Base-by-base conservation (phyloP, 2,888 invertebrate species). In the Oscheius sp. region DNA sequence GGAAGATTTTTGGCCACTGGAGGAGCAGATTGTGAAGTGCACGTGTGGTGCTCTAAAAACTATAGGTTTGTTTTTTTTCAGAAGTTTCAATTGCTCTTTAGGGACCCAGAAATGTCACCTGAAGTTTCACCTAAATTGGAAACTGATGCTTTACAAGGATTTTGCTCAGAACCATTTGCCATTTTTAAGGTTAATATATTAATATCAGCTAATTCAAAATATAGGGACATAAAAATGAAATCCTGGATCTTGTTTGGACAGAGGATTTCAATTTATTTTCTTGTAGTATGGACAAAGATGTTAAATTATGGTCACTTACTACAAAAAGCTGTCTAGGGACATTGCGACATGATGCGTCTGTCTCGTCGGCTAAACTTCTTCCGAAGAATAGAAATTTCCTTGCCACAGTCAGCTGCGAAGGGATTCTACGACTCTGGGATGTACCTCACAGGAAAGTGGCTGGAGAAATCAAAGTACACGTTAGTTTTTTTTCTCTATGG, bases 271-370 rank as follows among this genome's bases (percentile, higher is more conserved):
- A 88, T 72, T 75, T 88, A 29, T 75, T 87, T 29, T 85, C 87
- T 9, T 86, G 82, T 49, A 83, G 87, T 43, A 86, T 87, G 85
- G 87, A 89, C 70, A 88, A 97, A 89, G 99, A 97, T 0, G 98
- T 98, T 1, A 91, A 95, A 64, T 90, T 99, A 75, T 99, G 99
- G 98, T 98, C 99, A 89, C 94, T 98, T 77, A 96, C 96, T 1
- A 61, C 97, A 45, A 93, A 94, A 86, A 98, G 98, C 89, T 99
- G 99, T 88, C 92, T 99, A 0, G 99, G 98, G 89, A 96, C 96
- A 89, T 99, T 99, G 90, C 97, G 98, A 89, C 99, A 99, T 89
- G 96, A 97, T 79, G 98, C 99, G 90, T 98, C 98, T 89, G 98
- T 99, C 12, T 43, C 70, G 97, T 98, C 0, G 96, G 98, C 0